Evolutionary conservation across 30 jellyfish, hydroid and myxozoan genomes (phyloP).

Genomic region (Catostylus mosaicus): DNA sequence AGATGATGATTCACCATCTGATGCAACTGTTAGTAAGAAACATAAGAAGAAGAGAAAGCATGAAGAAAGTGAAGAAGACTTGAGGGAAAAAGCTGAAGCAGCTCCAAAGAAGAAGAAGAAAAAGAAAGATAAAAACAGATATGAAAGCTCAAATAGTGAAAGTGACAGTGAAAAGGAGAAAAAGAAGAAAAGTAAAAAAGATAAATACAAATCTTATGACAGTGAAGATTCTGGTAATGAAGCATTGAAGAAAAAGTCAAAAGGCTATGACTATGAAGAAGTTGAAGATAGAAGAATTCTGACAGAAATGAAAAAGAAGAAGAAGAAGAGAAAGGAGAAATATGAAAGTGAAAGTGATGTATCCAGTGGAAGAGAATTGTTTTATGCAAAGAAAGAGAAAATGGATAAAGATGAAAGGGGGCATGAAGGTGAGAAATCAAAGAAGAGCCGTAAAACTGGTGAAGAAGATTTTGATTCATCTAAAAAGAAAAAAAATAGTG

Average conservation of each 20-base stretch:
- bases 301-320: constrained; percentile 31
- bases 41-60: constrained; percentile 76
- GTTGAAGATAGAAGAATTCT: constrained; percentile 7
- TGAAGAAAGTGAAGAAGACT: constrained; percentile 65
- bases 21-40: constrained; percentile 15
- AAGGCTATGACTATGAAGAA: constrained; percentile 36
- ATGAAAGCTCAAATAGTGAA: constrained; percentile 61
- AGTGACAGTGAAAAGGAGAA: constrained; percentile 74
- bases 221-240: constrained; percentile 55
- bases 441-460: constrained; percentile 25
- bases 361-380: constrained; percentile 19
- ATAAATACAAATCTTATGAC: constrained; percentile 38
- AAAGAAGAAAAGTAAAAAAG: constrained; percentile 81
- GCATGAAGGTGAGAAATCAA: constrained; percentile 31
- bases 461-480: constrained; percentile 42
- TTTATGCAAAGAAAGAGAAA: constrained; percentile 21
- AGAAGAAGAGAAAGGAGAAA: constrained; percentile 51
- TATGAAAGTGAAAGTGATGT: constrained; percentile 49
- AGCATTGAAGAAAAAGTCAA: constrained; percentile 28
- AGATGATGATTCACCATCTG: constrained; percentile 51
- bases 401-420: constrained; percentile 17
- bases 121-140: constrained; percentile 42
- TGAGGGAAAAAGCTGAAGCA: constrained; percentile 45
- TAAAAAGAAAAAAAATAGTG: constrained; percentile 41
- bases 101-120: constrained; percentile 58